Evolutionary conservation across 1,140 invertebrate species (phyloP).

Genomic region (Drosophila tropicalis): DNA sequence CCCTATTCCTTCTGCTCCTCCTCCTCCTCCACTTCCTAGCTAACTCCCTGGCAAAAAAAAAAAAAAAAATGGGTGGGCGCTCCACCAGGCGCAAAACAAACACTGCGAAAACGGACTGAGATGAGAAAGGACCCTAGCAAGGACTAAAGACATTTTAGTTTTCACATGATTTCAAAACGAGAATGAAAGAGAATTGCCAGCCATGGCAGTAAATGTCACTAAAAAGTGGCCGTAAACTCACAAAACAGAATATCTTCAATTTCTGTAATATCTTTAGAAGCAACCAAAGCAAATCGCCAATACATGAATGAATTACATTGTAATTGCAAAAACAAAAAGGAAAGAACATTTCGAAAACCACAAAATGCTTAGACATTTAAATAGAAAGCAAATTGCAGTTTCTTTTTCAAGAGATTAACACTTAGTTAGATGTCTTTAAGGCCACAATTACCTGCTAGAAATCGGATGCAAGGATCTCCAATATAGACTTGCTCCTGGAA

Average conservation of each 20-base stretch:
- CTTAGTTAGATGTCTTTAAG: too few relatives aligned
- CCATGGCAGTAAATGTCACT: constrained; percentile 11
- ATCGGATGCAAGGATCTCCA: too few relatives aligned
- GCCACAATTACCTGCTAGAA: too few relatives aligned
- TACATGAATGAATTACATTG: not conserved
- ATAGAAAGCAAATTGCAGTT: too few relatives aligned
- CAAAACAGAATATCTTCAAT: constrained; percentile 1
- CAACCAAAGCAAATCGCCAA: not conserved
- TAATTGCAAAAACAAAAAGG: not conserved
- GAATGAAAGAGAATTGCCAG: constrained; percentile 9
- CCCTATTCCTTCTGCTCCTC: not conserved
- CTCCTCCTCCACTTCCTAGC: too few relatives aligned
- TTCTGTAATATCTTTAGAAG: not conserved
- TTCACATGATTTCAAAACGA: constrained; percentile 39
- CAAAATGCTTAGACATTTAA: too few relatives aligned
- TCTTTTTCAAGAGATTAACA: too few relatives aligned
- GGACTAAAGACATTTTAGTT: constrained; percentile 30
- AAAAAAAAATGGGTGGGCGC: too few relatives aligned
- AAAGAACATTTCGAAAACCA: too few relatives aligned
- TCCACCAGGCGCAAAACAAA: not conserved
- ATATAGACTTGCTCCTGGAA: too few relatives aligned
- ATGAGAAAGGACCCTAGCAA: not conserved
- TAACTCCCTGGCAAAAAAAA: too few relatives aligned
- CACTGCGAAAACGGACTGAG: constrained; percentile 3
- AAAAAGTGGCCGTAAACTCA: constrained; percentile 21